Evolutionary conservation across 2,113 vertebrate genomes (phyloP).

Genomic region (Pelusios castaneus): DNA sequence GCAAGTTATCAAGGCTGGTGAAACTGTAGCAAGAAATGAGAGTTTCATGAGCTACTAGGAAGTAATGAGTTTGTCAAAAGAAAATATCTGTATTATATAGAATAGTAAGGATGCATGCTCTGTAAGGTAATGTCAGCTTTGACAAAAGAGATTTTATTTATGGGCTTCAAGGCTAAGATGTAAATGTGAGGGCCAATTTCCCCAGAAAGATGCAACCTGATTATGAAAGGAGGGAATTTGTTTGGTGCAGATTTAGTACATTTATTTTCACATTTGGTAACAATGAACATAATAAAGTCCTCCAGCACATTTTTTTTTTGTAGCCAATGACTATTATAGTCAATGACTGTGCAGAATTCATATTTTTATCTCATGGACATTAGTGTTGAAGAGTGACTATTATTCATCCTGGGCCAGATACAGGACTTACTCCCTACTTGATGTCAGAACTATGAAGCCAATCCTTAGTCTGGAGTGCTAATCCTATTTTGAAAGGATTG

Average conservation of each 20-base stretch:
- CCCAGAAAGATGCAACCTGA: background rate
- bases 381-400: background rate
- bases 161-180: background rate
- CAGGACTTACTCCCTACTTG: background rate
- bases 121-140: background rate
- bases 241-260: fast-evolving
- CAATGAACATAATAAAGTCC: background rate
- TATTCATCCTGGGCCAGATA: background rate
- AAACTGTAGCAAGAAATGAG: background rate
- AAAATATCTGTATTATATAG: background rate
- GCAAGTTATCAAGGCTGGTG: background rate
- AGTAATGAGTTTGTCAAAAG: background rate
- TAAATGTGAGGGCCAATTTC: background rate
- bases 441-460: background rate
- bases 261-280: background rate
- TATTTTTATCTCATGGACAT: background rate
- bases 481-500: background rate
- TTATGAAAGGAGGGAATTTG: background rate
- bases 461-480: background rate
- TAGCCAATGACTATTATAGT: background rate
- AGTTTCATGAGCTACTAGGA: background rate
- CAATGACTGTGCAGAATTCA: background rate
- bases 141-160: background rate
- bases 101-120: background rate
- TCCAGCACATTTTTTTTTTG: no score